A percentile compares a stretch with the other conserved stretches of the same genome.
phyloP scores from a whole-genome alignment of 2,888 invertebrate genomes.

The Azorinus chamasolen region DNA sequence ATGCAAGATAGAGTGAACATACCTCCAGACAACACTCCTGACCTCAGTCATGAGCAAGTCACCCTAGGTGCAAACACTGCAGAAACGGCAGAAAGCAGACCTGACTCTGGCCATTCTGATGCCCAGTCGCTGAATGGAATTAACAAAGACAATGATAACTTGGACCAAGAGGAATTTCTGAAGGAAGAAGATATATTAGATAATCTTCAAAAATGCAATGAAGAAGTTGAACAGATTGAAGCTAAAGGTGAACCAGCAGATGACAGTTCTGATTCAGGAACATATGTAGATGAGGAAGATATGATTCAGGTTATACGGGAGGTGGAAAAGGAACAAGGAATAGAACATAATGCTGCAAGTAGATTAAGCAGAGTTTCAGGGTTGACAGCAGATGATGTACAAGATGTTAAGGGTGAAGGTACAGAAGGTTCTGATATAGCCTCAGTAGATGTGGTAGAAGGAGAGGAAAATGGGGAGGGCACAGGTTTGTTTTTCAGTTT shows the following conservation, averaged over 20 bases:
- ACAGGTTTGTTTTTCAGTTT: background rate
- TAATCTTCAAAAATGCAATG: slow-evolving; percentile 49
- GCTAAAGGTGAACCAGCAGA: slow-evolving; percentile 26
- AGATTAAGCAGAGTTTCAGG: slow-evolving; percentile 1
- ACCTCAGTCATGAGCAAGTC: background rate
- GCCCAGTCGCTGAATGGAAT: no score
- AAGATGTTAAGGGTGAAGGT: slow-evolving; percentile 1
- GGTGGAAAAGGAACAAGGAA: slow-evolving; percentile 12
- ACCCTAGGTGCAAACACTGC: background rate
- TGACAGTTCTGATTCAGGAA: slow-evolving; percentile 44
- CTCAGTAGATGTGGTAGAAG: background rate
- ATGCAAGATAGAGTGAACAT: background rate
- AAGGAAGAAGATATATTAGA: slow-evolving; percentile 44
- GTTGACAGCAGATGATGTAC: slow-evolving; percentile 2
- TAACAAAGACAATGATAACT: slow-evolving; percentile 11
- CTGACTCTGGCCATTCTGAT: slow-evolving; percentile 1
- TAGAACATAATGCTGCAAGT: background rate
- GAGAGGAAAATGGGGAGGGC: slow-evolving; percentile 4
- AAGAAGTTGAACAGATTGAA: slow-evolving; percentile 55
- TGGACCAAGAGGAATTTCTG: slow-evolving; percentile 6
- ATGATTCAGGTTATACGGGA: slow-evolving; percentile 33
- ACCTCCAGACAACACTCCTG: no score
- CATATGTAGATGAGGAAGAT: slow-evolving; percentile 44
- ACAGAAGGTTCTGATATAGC: slow-evolving; percentile 6
- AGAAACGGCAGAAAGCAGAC: background rate